Evolutionary conservation across 2,888 invertebrate species (phyloP), one percentile per base, ranked within the genome.

Genomic region (Bellardia pandia): DNA sequence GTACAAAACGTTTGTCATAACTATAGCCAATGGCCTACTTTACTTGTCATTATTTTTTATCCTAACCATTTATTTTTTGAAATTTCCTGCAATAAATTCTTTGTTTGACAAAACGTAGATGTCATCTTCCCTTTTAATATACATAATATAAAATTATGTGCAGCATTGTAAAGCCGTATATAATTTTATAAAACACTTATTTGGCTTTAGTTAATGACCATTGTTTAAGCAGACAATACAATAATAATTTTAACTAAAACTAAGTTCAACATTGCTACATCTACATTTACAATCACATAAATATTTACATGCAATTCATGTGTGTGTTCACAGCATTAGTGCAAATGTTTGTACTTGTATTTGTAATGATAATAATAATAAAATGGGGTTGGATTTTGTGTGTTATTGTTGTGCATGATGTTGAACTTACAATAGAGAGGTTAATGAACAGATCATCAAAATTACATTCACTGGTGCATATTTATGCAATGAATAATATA

Each of bases 151-250:
- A 40, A 40, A 69, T 45, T 30, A 60, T 71, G 40, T 37, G 37
- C 37, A 42, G 37, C 33, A n/a, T 9, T 9, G 9, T 30, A 75
- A 75, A 53, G 56, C 68, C 48, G 1, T 58, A 58, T 8, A 62
- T 60, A 81, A 58, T 81, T 13, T 37, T 11, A n/a, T 40, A 45
- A 23, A 68, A 48, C 4, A 81, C 40, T 81, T 81, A 64, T 75
- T 58, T 75, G 81, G 74, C 74, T 81, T 80, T 68, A 81, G 30
- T 78, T 78, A 72, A 84, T 66, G 48, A n/a, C 66, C 37, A 84
- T 66, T 83, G 69, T 76, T 77, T 76, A 14, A 45, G 3, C 7
- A 56, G 64, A 78, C 83, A 84, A 72, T 84, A 53, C 11, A 23
- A 0, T n/a, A 48, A 74, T 68, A 62, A 76, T 82, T 77, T 42